phyloP scores from a whole-genome alignment of 1,140 invertebrate genomes.

The Musca vetustissima region DNA sequence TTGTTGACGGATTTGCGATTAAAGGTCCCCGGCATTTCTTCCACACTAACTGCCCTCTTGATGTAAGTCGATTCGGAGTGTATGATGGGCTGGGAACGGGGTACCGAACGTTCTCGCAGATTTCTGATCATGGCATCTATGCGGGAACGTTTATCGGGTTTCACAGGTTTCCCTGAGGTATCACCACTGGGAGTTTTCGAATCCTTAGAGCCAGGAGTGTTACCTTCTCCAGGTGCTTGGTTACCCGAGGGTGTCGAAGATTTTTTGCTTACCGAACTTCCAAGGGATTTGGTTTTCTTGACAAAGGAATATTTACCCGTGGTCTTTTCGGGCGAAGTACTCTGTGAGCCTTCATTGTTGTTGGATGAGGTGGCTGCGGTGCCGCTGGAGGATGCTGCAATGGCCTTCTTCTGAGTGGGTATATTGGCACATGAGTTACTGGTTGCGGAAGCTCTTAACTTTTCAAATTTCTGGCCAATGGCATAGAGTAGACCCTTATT shows the following conservation, averaged over 20 bases:
- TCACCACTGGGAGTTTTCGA: neutral
- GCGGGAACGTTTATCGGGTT: conserved; percentile 52
- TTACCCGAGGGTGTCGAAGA: conserved; percentile 1
- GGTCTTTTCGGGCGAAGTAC: conserved; percentile 24
- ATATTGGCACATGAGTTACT: conserved; percentile 37
- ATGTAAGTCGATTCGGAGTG: conserved; percentile 64
- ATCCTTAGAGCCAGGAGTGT: neutral
- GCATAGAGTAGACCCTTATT: conserved; percentile 56
- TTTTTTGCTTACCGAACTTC: conserved; percentile 16
- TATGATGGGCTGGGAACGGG: conserved; percentile 58
- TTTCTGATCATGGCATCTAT: conserved; percentile 60
- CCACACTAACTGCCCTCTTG: conserved; percentile 68
- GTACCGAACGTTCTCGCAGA: conserved; percentile 67
- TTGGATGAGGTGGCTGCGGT: too few relatives aligned
- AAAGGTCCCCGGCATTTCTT: conserved; percentile 61
- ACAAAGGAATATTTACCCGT: conserved; percentile 28
- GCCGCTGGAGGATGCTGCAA: too few relatives aligned
- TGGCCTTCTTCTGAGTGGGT: conserved; percentile 22
- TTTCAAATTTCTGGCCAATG: conserved; percentile 69
- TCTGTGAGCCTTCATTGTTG: neutral
- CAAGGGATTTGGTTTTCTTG: conserved; percentile 38
- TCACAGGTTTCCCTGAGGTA: conserved; percentile 37
- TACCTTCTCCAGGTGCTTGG: too few relatives aligned
- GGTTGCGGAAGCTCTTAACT: conserved; percentile 57
- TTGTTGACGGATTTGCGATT: conserved; percentile 65